A percentile compares a stretch with the other conserved stretches of the same genome.
These are phyloP conservation scores for Teinopalpus imperialis DNA, from an alignment of 2,888 invertebrate species.

Conservation along the genomic window DNA sequence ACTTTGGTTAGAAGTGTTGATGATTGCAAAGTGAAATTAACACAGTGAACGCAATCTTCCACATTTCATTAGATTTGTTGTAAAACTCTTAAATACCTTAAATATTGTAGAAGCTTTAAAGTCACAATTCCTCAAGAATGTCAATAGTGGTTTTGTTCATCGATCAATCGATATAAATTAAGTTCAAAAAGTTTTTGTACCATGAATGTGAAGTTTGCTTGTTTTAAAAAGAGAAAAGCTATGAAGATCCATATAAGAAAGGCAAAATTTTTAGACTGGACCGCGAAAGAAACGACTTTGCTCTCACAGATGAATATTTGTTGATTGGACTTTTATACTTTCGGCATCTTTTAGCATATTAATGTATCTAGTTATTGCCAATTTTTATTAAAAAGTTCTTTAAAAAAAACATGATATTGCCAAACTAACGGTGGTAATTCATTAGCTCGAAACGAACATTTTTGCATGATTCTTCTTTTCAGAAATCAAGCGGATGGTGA, in stretches of 20 bases:
- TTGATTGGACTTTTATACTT: constrained; percentile 38
- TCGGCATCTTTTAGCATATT: constrained; percentile 52
- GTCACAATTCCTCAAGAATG: constrained; percentile 53
- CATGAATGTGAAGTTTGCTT: constrained; percentile 57
- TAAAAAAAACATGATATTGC: constrained; percentile 15
- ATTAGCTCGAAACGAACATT: constrained; percentile 50
- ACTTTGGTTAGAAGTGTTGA: constrained; percentile 59
- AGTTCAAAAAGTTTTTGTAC: constrained; percentile 58
- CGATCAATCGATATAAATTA: constrained; percentile 45
- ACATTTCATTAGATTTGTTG: constrained; percentile 49
- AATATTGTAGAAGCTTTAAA: neutral
- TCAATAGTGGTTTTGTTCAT: constrained; percentile 70
- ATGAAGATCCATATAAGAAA: constrained; percentile 71
- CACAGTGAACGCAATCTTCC: constrained; percentile 57
- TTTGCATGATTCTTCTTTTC: constrained; percentile 73
- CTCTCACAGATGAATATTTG: constrained; percentile 29
- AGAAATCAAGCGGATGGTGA: constrained; percentile 77
- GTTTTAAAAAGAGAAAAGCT: constrained; percentile 56
- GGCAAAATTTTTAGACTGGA: constrained; percentile 67
- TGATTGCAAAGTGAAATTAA: constrained; percentile 51
- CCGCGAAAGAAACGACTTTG: constrained; percentile 56
- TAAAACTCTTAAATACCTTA: neutral
- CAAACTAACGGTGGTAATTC: constrained; percentile 15
- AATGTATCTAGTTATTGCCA: constrained; percentile 40
- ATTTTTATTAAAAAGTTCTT: constrained; percentile 11